phyloP scores from a whole-genome alignment of 1,140 invertebrate genomes.

The Tetramorium simillimum region DNA sequence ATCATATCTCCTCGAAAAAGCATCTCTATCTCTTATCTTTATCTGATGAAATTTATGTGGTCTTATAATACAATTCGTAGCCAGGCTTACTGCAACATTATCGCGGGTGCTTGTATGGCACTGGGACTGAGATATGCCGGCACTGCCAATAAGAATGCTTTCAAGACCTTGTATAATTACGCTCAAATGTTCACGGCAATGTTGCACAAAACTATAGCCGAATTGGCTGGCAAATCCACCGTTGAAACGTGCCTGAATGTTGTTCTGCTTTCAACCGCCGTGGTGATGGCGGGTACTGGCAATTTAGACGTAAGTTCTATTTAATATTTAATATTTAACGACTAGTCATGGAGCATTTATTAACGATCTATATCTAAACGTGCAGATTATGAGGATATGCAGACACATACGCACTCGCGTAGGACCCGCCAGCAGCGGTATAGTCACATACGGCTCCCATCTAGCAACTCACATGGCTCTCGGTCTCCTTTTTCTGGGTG shows the following conservation, averaged over 20 bases:
- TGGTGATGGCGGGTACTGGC: slow-evolving; percentile 97
- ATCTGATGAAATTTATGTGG: slow-evolving; percentile 39
- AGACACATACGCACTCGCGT: slow-evolving; percentile 92
- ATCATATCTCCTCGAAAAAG: background rate
- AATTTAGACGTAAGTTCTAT: slow-evolving; percentile 90
- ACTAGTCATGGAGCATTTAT: background rate
- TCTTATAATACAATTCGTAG: slow-evolving; percentile 84
- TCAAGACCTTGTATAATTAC: slow-evolving; percentile 90
- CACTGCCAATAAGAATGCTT: slow-evolving; percentile 93
- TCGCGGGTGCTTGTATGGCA: slow-evolving; percentile 97
- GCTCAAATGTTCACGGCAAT: slow-evolving; percentile 89
- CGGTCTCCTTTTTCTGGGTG: slow-evolving; percentile 97
- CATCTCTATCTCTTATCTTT: background rate
- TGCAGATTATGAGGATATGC: slow-evolving; percentile 90
- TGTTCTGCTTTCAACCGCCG: slow-evolving; percentile 92
- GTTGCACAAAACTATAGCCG: slow-evolving; percentile 90
- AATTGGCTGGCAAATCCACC: slow-evolving; percentile 95
- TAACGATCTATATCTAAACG: background rate
- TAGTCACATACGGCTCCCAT: slow-evolving; percentile 96
- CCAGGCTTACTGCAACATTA: slow-evolving; percentile 98
- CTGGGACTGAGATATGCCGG: slow-evolving; percentile 97
- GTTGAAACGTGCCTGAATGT: slow-evolving; percentile 96
- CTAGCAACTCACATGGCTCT: slow-evolving; percentile 97
- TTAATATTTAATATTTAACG: slow-evolving; percentile 2
- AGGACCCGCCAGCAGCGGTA: slow-evolving; percentile 87